These are phyloP conservation scores for Drosophila truncata DNA, from an alignment of 1,140 invertebrate species.

Conservation along the genomic window DNA sequence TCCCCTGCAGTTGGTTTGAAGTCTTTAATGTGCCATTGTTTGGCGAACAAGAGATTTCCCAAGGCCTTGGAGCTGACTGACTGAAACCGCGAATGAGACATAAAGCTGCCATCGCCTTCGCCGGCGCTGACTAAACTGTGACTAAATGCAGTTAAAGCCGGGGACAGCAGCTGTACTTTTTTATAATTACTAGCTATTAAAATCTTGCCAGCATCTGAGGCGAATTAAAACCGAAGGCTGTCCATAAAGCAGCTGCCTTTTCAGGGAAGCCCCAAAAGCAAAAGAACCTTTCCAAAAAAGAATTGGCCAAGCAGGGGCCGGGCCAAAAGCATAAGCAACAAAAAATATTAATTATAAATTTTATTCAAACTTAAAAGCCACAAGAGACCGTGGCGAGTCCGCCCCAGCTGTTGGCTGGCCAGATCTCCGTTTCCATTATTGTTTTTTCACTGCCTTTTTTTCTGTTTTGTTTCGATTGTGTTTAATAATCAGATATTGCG, in stretches of 20 bases:
- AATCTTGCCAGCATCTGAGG: conserved; percentile 51
- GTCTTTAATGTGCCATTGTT: conserved; percentile 70
- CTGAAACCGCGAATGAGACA: conserved; percentile 50
- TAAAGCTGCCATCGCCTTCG: conserved; percentile 57
- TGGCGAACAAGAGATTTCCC: conserved; percentile 55
- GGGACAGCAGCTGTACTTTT: conserved; percentile 54
- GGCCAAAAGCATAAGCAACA: conserved; percentile 9
- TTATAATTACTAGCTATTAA: conserved; percentile 74
- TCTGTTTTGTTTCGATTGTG: conserved; percentile 49
- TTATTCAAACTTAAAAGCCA: conserved; percentile 53
- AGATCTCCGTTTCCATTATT: conserved; percentile 24
- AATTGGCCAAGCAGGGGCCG: conserved; percentile 19
- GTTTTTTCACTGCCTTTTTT: conserved; percentile 27
- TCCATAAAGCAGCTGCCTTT: conserved; percentile 23
- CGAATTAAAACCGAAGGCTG: conserved; percentile 47
- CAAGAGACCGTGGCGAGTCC: conserved; percentile 24
- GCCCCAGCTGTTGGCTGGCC: conserved; percentile 58
- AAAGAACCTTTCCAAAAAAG: conserved; percentile 64
- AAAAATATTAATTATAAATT: conserved; percentile 62
- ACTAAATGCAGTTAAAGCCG: conserved; percentile 72
- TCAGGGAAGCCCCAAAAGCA: conserved; percentile 43
- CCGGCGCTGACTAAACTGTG: conserved; percentile 55
- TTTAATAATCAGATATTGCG: conserved; percentile 75
- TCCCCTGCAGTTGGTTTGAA: conserved; percentile 24
- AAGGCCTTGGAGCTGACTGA: conserved; percentile 61